Base-by-base conservation (phyloP, 1,140 invertebrate genomes). In the Bicyclus anynana region DNA sequence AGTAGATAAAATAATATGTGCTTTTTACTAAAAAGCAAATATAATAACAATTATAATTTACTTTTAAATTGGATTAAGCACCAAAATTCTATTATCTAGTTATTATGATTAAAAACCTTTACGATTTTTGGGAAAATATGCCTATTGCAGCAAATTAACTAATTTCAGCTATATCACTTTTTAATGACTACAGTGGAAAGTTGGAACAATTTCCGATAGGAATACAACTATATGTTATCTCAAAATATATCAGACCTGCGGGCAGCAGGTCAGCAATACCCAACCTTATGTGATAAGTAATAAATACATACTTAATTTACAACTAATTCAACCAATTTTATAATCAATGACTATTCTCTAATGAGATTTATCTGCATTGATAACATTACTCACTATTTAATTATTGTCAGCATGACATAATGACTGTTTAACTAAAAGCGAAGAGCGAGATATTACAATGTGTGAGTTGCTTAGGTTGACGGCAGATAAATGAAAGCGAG, bases 281-380 rank as follows among this genome's bases (percentile, higher is more conserved):
- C 59, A 59, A 60, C 58, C 69, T 65, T 68, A 68, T 40, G 53
- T 63, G 47, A 63, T 54, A 64, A 62, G 55, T 40, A 67, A 69
- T 66, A 70, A 71, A 71, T 65, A 65, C 51, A 57, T 62, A 59
- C 55, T 67, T 66, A 70, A 65, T 67, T 71, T 68, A 71, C 61
- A 68, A 68, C 68, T 65, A 68, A 65, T 67, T 59, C 62, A 71
- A 68, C 62, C 68, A 65, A 71, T 65, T 56, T 65, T 65, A 61
- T 67, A 62, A 63, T 62, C 62, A 68, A 65, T 60, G 65, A 62
- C 59, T 67, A 67, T 59, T 50, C 58, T 68, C 62, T 68, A 65
- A 67, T 67, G 68, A 67, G 60, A 53, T 71, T 62, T 70, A 67
- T 59, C 57, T 71, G 69, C 62, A 65, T 62, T 47, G 57, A 65